A percentile compares a stretch with the other conserved stretches of the same genome.
Evolutionary conservation across 2,113 vertebrate species (phyloP).

Genomic region (Emberiza fucata): DNA sequence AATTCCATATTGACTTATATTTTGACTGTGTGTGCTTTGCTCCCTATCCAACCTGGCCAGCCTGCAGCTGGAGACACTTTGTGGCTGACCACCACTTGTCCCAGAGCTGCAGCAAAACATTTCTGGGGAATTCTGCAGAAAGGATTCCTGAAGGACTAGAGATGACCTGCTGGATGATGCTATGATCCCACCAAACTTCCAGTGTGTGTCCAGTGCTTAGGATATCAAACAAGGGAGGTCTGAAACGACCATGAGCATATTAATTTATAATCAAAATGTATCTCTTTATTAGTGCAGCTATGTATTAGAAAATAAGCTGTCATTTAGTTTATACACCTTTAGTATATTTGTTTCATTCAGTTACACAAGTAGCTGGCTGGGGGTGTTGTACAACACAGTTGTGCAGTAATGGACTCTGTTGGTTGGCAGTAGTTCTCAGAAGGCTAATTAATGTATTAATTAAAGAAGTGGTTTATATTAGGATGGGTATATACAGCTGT

Average conservation of each 20-base stretch:
- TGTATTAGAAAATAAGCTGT: neutral
- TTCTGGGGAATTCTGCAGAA: neutral
- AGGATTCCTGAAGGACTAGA: neutral
- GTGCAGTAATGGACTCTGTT: neutral
- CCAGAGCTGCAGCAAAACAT: neutral
- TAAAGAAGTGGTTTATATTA: neutral
- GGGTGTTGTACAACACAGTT: neutral
- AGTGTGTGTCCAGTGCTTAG: neutral
- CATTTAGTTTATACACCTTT: neutral
- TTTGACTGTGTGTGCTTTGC: neutral
- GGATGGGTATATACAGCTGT: neutral
- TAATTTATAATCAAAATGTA: neutral
- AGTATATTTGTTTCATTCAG: neutral
- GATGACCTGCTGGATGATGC: rapidly evolving
- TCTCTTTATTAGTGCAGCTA: neutral
- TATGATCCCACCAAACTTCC: neutral
- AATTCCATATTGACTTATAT: neutral
- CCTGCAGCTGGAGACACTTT: neutral
- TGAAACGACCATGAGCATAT: neutral
- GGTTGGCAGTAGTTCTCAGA: neutral
- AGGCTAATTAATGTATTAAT: neutral
- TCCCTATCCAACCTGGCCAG: neutral
- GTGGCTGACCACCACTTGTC: neutral
- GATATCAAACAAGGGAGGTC: neutral
- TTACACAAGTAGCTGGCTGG: neutral